phyloP scores from a whole-genome alignment of 2,888 invertebrate genomes.

The Drosophila nr. fundita region DNA sequence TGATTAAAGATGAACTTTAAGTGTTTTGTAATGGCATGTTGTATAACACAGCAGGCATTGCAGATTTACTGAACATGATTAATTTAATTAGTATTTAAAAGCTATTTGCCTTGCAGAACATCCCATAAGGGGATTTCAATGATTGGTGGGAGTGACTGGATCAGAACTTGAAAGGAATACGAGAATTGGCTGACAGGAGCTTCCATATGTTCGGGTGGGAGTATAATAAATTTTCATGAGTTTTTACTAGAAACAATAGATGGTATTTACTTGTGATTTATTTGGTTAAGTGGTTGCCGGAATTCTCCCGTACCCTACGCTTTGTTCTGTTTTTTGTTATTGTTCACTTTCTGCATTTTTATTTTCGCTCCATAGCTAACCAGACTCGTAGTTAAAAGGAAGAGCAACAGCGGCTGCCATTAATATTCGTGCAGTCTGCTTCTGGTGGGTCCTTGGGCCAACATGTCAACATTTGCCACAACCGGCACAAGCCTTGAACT shows the following conservation, averaged over 20 bases:
- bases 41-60: no score
- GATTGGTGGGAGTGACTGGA: constrained; percentile 6
- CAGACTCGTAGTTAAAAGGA: constrained; percentile 25
- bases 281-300: constrained; percentile 69
- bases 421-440: constrained; percentile 65
- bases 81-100: constrained; percentile 35
- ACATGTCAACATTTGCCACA: constrained; percentile 68
- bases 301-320: constrained; percentile 15
- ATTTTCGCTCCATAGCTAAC: constrained; percentile 29
- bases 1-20: background rate
- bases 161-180: constrained; percentile 10
- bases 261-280: constrained; percentile 78
- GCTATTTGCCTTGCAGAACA: constrained; percentile 11
- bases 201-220: constrained; percentile 25
- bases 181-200: constrained; percentile 41
- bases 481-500: constrained; percentile 62
- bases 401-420: constrained; percentile 45
- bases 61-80: background rate
- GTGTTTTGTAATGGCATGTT: background rate
- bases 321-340: constrained; percentile 27
- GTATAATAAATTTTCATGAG: constrained; percentile 72
- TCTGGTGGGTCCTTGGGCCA: constrained; percentile 57
- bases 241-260: constrained; percentile 72
- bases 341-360: constrained; percentile 55
- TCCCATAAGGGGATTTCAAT: constrained; percentile 4